phyloP scores from a whole-genome alignment of 2,113 vertebrate genomes.

The Ardeotis arabs region DNA sequence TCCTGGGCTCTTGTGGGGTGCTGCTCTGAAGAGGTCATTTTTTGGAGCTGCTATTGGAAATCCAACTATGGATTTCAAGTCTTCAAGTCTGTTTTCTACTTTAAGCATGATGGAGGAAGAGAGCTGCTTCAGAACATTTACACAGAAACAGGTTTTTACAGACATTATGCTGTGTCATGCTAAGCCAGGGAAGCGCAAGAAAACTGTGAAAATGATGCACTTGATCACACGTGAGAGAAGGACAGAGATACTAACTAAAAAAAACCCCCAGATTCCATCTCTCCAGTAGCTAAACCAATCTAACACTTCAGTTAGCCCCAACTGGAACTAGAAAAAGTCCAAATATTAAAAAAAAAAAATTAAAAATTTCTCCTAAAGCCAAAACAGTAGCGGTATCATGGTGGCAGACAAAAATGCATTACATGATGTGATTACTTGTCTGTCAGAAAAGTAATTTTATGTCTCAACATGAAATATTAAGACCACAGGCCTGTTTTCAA shows the following conservation, averaged over 20 bases:
- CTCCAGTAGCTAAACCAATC: not conserved
- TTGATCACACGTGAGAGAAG: not conserved
- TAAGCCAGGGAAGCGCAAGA: not conserved
- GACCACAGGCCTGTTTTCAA: not conserved
- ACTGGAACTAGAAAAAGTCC: not conserved
- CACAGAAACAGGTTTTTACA: not conserved
- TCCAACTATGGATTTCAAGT: not conserved
- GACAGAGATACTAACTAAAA: not conserved
- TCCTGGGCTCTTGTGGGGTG: fast-evolving
- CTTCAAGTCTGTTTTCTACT: not conserved
- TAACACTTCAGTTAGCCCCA: not conserved
- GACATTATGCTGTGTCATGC: not conserved
- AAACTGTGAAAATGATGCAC: not conserved
- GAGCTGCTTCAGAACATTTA: not conserved
- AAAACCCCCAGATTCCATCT: not conserved
- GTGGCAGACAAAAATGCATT: not conserved
- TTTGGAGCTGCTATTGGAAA: not conserved
- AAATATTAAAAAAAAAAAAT: not conserved
- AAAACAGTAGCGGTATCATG: not conserved
- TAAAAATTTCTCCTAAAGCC: not conserved
- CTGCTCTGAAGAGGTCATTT: not conserved
- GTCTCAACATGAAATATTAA: not conserved
- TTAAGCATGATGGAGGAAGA: not conserved
- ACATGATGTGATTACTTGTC: not conserved
- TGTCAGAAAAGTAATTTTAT: not conserved